Evolutionary conservation across 1,140 invertebrate genomes (phyloP), one percentile per base, ranked within the genome.

Genomic region (Phymastichus coffea): DNA sequence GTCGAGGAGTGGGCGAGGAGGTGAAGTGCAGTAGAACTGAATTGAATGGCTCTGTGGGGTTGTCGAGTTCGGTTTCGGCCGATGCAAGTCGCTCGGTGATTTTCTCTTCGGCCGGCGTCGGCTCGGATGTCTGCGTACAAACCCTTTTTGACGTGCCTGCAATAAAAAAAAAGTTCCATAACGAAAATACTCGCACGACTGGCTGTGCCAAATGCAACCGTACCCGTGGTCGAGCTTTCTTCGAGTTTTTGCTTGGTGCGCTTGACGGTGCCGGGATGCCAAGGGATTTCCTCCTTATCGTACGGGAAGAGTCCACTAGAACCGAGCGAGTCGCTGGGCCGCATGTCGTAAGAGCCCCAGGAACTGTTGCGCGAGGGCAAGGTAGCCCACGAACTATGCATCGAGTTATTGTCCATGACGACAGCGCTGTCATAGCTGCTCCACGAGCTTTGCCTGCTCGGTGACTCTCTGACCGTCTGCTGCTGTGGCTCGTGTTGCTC

Each of bases 361-460:
- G 87, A 89, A 71, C 87, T 88, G 60, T 89, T 90, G 26, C 88
- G 77, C 15, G 88, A 86, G 2, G 87, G 86, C 33, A 86, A 61
- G 2, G 83, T 84, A 46, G 90, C 89, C 90, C 90, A 92, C 22
- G 90, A 92, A 64, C 88, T 89, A 72, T 93, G 88, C 20, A 91
- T 83, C n/a, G 88, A 90, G 55, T 80, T 82, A 59, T 80, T 82
- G 28, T 83, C 81, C 37, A 87, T 75, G 10, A 87, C 85, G 8
- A 88, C 86, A 14, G 88, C 88, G 70, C 87, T 90, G 73, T 91
- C 88, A 74, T 87, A 89, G 19, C 88, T 90, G 69, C 88, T 90
- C 87, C 88, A 91, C 3, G 89, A 91, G 73, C 86, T 89, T 69
- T 91, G 88, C 20, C 89, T 77, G 62, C 71, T 73, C 63, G 82